Base-by-base conservation (phyloP, 2,797 vertebrate genomes). In the Chiroxiphia lanceolata region DNA sequence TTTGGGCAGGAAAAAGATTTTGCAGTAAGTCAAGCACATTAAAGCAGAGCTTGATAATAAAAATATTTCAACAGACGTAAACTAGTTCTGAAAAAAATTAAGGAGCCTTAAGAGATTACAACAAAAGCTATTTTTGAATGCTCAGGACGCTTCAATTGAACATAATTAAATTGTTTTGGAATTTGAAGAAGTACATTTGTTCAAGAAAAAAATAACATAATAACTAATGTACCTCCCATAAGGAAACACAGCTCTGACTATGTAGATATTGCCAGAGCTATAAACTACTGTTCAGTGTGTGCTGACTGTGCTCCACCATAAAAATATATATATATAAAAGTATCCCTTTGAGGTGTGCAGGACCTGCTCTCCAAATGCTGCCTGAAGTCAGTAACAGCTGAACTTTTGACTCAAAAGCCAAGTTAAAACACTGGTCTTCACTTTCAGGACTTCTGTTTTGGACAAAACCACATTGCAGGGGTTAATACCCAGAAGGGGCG, bases 41-140 rank as follows among this genome's bases (percentile, higher is more conserved):
- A 93, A 83, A 56, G 71, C 50, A 92, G 71, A 87, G 74, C 22
- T 36, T 70, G 72, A 87, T 81, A 97, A 94, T 70, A 82, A 88
- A 97, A 97, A 85, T 38, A 96, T 38, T 89, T 79, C 92, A 92
- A 95, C 38, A 92, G 70, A 91, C 75, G 93, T 75, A 95, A 97
- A 94, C 93, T 90, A 81, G 92, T 45, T 94, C 40, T 82, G 74
- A 97, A 95, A 92, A 97, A 96, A 84, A 76, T 60, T 76, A 69
- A 77, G 40, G 72, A 81, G 34, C 77, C 87, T 95, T 67, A 94
- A 93, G 89, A 96, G 92, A 89, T 82, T 88, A 59, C 33, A 91
- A 88, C 13, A 59, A 71, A 90, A 94, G 40, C 64, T 63, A 57
- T 61, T 90, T 95, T n/a, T 93, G 33, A 91, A 79, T 76, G 84